Evolutionary conservation across 1,140 invertebrate species (phyloP).

Genomic region (Babylonia areolata): DNA sequence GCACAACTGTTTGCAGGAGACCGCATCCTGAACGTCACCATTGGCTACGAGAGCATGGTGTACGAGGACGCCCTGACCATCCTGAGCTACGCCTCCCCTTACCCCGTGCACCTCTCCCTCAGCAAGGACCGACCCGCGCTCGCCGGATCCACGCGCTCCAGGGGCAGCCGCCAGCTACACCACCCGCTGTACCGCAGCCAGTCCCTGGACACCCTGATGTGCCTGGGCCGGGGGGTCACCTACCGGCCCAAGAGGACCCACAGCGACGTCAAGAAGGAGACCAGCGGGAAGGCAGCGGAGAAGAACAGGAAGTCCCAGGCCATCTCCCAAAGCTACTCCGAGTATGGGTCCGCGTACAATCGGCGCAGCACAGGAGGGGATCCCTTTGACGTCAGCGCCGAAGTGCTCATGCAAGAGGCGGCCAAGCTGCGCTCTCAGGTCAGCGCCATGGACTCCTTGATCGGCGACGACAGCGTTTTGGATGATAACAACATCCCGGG

Average conservation of each 20-base stretch:
- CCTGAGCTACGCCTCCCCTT: constrained; percentile 93
- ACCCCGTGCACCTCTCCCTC: constrained; percentile 81
- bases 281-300: constrained; percentile 22
- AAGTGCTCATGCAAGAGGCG: constrained; percentile 15
- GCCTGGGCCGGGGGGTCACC: constrained; percentile 38
- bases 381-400: not conserved
- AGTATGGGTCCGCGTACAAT: too few species aligned
- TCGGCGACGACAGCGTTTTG: not conserved
- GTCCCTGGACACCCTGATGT: constrained; percentile 80
- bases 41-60: constrained; percentile 91
- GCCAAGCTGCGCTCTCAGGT: not conserved
- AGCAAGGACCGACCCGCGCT: constrained; percentile 54
- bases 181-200: constrained; percentile 84
- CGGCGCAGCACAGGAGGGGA: not conserved
- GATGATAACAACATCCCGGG: not conserved
- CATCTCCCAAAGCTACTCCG: not conserved
- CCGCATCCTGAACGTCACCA: constrained; percentile 88
- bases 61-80: constrained; percentile 93
- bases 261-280: constrained; percentile 63
- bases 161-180: constrained; percentile 52
- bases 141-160: constrained; percentile 23
- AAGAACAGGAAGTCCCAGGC: not conserved
- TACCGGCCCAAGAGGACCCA: constrained; percentile 56
- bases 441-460: not conserved
- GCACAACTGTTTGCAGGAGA: constrained; percentile 81